Evolutionary conservation across 1,140 invertebrate species (phyloP).

Genomic region (Listronotus bonariensis): DNA sequence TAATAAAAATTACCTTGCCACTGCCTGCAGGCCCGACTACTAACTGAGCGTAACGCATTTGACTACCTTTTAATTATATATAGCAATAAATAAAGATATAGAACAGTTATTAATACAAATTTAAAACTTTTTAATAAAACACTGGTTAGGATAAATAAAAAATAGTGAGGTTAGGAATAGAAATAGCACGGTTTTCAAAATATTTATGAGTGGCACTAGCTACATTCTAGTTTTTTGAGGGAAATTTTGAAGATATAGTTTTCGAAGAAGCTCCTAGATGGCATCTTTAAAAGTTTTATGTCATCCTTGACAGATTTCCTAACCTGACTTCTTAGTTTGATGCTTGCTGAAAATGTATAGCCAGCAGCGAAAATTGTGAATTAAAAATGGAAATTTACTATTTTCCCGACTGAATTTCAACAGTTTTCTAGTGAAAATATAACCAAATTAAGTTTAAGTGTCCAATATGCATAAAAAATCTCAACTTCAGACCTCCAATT

Average conservation of each 20-base stretch:
- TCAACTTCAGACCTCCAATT: slow-evolving; percentile 4
- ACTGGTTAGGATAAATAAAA: not conserved
- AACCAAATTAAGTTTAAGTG: not conserved
- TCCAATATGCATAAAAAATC: not conserved
- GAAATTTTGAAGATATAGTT: too few relatives aligned
- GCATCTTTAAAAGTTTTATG: not conserved
- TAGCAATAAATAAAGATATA: not conserved
- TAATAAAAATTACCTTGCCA: slow-evolving; percentile 92
- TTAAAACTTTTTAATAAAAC: not conserved
- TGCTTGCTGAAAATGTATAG: not conserved
- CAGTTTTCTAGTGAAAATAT: not conserved
- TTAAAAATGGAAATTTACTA: not conserved
- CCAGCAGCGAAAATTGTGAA: not conserved
- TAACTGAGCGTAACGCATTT: slow-evolving; percentile 91
- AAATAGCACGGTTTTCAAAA: too few relatives aligned
- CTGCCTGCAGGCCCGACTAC: slow-evolving; percentile 95
- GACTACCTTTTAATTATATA: slow-evolving; percentile 36
- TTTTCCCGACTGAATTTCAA: not conserved
- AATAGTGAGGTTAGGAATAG: not conserved
- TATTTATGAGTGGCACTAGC: too few relatives aligned
- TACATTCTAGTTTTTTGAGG: too few relatives aligned
- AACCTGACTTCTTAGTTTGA: not conserved
- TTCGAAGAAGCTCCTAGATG: too few relatives aligned
- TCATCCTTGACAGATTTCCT: not conserved
- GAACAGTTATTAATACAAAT: not conserved